These are phyloP conservation scores for Scolopax bukidnonensis DNA, from an alignment of 2,797 vertebrate genomes.

Conservation along the genomic window DNA sequence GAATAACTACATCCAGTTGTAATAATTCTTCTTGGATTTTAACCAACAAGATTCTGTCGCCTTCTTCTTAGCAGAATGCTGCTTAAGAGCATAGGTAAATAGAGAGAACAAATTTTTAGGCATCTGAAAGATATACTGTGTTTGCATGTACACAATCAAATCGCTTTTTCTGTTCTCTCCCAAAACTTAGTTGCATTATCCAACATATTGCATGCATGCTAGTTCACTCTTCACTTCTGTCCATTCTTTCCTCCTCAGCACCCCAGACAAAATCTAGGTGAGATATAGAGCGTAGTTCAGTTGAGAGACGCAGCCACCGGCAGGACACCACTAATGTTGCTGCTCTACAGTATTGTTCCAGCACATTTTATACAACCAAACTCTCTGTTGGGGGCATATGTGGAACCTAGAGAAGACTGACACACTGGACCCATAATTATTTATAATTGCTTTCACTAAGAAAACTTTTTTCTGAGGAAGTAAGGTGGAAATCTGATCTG, in stretches of 20 bases:
- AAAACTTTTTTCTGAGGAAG: neutral
- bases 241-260: neutral
- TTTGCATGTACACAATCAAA: neutral
- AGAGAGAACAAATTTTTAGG: neutral
- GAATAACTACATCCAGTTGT: neutral
- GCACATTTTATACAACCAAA: neutral
- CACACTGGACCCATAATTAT: neutral
- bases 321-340: neutral
- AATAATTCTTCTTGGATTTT: neutral
- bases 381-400: neutral
- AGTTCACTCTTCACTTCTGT: neutral
- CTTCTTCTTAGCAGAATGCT: neutral
- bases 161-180: neutral
- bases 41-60: neutral
- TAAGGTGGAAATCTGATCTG: neutral
- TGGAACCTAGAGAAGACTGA: neutral
- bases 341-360: neutral
- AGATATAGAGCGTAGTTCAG: neutral
- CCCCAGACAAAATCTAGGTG: fast-evolving
- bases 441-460: neutral
- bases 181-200: neutral
- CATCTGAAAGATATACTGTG: neutral
- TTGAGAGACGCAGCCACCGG: neutral
- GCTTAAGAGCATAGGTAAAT: neutral
- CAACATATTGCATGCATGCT: fast-evolving